Evolutionary conservation across 1,140 invertebrate species (phyloP), one percentile per base, ranked within the genome.

Genomic region (Procambarus clarkii): DNA sequence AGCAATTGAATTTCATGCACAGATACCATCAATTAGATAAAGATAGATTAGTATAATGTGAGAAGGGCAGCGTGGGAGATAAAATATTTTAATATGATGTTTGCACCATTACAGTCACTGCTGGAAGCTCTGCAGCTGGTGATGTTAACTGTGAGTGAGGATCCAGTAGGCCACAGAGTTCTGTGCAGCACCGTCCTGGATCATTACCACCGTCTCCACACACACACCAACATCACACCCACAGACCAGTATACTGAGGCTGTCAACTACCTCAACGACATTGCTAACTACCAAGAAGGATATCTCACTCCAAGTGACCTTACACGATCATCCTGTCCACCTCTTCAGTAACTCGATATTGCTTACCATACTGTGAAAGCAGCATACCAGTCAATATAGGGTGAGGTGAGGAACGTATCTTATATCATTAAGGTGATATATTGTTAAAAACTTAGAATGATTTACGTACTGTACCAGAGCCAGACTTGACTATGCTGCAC

Each of bases 241-340:
- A 76, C 77, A 34, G 76, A 86, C 77, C 79, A 86, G 48, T 91
- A 81, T 48, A 64, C n/a, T 0, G 84, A 87, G 50, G 74, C 90
- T 0, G 85, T 86, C 24, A 64, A n/a, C 15, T 91, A 91, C 50
- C 69, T 91, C 18, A 74, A 86, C 44, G 90, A 91, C 54, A 81
- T 91, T 50, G 90, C 90, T 34, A 87, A 82, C 34, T 91, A 86
- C 24, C 84, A 91, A 58, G 90, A 86, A n/a, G 90, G 90, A 2
- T 91, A 34, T n/a, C 64, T 91, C 0, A 54, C 50, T 0, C 90
- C 90, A 8, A 86, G 71, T 44, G 90, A 91, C 50, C 77, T 91
- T 8, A 82, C 84, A 18, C 58, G 90, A n/a, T 58, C 90, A 54
- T 91, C 90, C 15, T 91, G 90, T 79, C 90, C 90, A 44, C 7